phyloP scores from a whole-genome alignment of 2,888 invertebrate genomes.

The Dioctria linearis region DNA sequence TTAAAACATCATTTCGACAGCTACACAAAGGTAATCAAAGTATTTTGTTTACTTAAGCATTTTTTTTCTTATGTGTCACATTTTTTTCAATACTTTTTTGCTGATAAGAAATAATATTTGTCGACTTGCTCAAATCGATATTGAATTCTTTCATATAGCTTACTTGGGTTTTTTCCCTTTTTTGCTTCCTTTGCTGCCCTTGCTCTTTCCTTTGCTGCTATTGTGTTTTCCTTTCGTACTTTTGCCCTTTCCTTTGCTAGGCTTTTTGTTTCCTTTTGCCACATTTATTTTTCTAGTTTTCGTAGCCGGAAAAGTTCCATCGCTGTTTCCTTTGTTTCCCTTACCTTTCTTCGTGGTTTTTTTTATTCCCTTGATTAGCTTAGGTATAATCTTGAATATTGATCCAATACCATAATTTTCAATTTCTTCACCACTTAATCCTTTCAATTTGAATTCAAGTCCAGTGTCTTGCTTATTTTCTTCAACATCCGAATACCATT shows the following conservation, averaged over 20 bases:
- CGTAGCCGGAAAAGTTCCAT: no score
- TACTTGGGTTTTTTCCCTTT: no score
- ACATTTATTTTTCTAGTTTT: no score
- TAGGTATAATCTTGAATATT: no score
- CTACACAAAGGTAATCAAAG: not conserved
- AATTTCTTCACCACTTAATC: not conserved
- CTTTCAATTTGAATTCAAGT: not conserved
- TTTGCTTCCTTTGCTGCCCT: no score
- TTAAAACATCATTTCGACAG: not conserved
- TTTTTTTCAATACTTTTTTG: conserved; percentile 9
- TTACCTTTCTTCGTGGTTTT: no score
- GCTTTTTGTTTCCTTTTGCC: no score
- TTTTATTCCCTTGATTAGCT: not conserved
- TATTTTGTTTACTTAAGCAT: not conserved
- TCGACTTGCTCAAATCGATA: conserved; percentile 19
- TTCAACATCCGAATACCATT: no score
- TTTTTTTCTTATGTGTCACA: conserved; percentile 1
- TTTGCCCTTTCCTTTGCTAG: not conserved
- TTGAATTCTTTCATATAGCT: no score
- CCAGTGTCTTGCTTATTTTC: no score
- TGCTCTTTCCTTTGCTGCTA: conserved; percentile 9
- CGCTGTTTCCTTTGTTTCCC: no score
- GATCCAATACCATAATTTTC: not conserved
- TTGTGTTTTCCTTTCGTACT: not conserved
- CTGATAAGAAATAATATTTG: conserved; percentile 3